phyloP scores from a whole-genome alignment of 2,888 invertebrate genomes.

The Erpobdella octoculata region DNA sequence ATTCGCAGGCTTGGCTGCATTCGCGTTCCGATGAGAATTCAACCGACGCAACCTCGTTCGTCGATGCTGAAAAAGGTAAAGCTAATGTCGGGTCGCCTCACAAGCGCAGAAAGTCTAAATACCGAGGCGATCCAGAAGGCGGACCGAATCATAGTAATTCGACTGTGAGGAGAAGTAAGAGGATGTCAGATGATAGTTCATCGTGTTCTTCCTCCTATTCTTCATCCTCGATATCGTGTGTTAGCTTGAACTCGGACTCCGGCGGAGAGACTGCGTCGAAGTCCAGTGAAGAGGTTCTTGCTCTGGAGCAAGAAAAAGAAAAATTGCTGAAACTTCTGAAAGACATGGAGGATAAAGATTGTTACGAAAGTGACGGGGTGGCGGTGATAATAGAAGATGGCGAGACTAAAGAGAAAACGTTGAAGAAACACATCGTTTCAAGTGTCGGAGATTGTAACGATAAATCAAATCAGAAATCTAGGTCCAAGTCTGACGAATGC shows the following conservation, averaged over 20 bases:
- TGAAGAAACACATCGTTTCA: no score
- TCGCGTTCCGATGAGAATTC: background rate
- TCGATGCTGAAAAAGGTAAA: background rate
- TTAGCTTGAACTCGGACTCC: conserved; percentile 27
- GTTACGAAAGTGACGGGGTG: background rate
- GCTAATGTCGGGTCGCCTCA: background rate
- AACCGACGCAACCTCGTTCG: background rate
- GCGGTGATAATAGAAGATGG: background rate
- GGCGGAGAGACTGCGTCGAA: conserved; percentile 5
- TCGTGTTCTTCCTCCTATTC: conserved; percentile 6
- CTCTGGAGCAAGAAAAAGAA: conserved; percentile 45
- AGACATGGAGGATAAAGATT: conserved; percentile 44
- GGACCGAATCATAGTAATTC: no score
- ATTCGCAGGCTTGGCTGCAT: background rate
- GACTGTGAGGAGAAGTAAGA: background rate
- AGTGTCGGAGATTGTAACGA: conserved; percentile 20
- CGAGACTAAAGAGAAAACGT: background rate
- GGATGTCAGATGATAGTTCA: background rate
- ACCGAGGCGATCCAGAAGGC: background rate
- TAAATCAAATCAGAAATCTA: no score
- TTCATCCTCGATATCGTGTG: conserved; percentile 15
- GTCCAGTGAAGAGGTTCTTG: conserved; percentile 29
- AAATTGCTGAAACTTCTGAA: conserved; percentile 47
- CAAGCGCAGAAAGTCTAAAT: background rate
- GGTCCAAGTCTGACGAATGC: no score